Evolutionary conservation across 2,888 invertebrate genomes (phyloP), one percentile per base, ranked within the genome.

Genomic region (Synergus umbraculus): DNA sequence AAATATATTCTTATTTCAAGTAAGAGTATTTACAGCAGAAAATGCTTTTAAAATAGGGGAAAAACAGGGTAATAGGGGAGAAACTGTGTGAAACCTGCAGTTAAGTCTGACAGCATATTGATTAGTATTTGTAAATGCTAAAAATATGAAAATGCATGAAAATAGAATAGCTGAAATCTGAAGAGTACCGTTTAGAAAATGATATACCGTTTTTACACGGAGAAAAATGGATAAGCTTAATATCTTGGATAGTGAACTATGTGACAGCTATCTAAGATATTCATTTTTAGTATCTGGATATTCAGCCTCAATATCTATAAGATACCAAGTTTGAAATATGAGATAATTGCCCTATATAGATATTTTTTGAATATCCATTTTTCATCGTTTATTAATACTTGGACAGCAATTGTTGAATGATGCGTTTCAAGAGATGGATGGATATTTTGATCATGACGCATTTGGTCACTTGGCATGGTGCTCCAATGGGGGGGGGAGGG

Each of bases 391-490:
- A 37, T 37, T 4, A 37, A 37, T 37, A 37, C 37, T 37, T 37
- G 37, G 37, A 37, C 0, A 37, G 37, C 37, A 37, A 37, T 37
- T 37, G 4, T 37, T 37, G 37, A 37, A 37, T 54, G 13, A 54
- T 10, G 10, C 8, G n/a, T 49, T 54, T 37, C 37, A 54, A 54
- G 49, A 4, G 15, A 54, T 54, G 1, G 49, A 8, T 18, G 18
- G 58, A 58, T 9, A 18, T 58, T 58, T 58, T 18, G 58, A 73
- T 37, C 29, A 41, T 73, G 37, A 37, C 29, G 37, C 15, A 73
- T 73, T 73, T 58, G 54, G 54, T 54, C n/a, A 54, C 73, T 73
- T 73, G 73, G 73, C 54, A 73, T 54, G 67, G 18, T 43, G 9
- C 66, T 44, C 9, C 66, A 66, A 66, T 63, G 60, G 29, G 66